These are phyloP conservation scores for Phlogophora meticulosa DNA, from an alignment of 2,888 invertebrate genomes.

Conservation along the genomic window DNA sequence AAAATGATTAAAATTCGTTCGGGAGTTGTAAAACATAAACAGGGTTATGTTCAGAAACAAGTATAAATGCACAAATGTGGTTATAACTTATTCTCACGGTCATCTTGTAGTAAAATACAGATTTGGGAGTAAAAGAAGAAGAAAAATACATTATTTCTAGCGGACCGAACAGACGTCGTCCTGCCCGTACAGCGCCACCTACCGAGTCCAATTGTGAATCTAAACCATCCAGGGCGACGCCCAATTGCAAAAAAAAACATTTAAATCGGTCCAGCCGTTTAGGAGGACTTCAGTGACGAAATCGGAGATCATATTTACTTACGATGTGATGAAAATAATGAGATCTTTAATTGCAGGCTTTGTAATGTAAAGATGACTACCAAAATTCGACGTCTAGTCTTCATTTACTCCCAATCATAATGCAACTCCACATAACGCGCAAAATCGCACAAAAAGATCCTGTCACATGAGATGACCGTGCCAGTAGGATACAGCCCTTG, in stretches of 20 bases:
- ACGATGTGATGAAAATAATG: background rate
- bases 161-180: no score
- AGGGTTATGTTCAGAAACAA: conserved; percentile 73
- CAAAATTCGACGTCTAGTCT: background rate
- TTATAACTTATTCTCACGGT: conserved; percentile 24
- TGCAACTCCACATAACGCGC: background rate
- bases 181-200: no score
- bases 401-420: conserved; percentile 20
- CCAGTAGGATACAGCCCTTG: conserved; percentile 19
- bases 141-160: conserved; percentile 3
- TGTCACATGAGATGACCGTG: background rate
- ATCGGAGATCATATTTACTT: background rate
- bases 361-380: background rate
- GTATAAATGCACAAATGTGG: conserved; percentile 55
- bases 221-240: no score
- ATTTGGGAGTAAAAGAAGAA: conserved; percentile 8
- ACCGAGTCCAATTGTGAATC: no score
- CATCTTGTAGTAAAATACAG: background rate
- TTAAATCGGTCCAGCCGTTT: background rate
- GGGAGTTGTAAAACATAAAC: conserved; percentile 66
- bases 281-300: background rate
- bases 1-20: conserved; percentile 55
- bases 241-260: no score
- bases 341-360: background rate
- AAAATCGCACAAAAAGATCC: background rate